Evolutionary conservation across 1,140 invertebrate genomes (phyloP).

Genomic region (Pseudomyrmex concolor): DNA sequence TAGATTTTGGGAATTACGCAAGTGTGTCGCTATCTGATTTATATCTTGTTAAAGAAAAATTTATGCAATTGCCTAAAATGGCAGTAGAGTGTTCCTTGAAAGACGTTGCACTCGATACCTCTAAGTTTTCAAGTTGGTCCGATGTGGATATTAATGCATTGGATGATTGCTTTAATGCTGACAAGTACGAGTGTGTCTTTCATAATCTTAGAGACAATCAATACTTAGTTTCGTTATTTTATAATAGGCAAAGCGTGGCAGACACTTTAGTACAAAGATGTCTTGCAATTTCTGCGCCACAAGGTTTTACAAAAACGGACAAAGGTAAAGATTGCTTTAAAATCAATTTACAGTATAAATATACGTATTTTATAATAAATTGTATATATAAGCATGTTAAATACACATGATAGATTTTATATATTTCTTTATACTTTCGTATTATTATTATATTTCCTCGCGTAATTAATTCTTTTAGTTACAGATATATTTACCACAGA

Average conservation of each 20-base stretch:
- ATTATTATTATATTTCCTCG: not conserved
- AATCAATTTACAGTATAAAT: slow-evolving; percentile 4
- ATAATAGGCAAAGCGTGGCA: slow-evolving; percentile 81
- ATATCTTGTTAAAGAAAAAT: slow-evolving; percentile 88
- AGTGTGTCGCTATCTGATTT: slow-evolving; percentile 87
- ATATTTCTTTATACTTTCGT: slow-evolving; percentile 5
- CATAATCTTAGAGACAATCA: slow-evolving; percentile 83
- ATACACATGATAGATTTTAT: no score
- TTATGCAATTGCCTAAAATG: slow-evolving; percentile 89
- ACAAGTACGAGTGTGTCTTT: slow-evolving; percentile 85
- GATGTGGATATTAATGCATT: slow-evolving; percentile 81
- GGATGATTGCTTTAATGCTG: slow-evolving; percentile 87
- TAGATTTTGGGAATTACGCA: slow-evolving; percentile 91
- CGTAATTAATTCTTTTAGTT: slow-evolving; percentile 14
- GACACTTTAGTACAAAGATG: slow-evolving; percentile 81
- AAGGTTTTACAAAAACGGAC: not conserved
- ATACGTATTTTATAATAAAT: slow-evolving; percentile 12
- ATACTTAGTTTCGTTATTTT: slow-evolving; percentile 85
- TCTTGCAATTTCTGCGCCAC: slow-evolving; percentile 76
- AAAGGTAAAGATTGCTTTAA: slow-evolving; percentile 67
- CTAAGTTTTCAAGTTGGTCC: slow-evolving; percentile 84
- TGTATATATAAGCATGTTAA: not conserved
- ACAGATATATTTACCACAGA: slow-evolving; percentile 36
- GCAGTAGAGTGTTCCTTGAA: slow-evolving; percentile 88
- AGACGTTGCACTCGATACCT: slow-evolving; percentile 84